phyloP scores from a whole-genome alignment of 2,797 vertebrate genomes.

The Paguma larvata region DNA sequence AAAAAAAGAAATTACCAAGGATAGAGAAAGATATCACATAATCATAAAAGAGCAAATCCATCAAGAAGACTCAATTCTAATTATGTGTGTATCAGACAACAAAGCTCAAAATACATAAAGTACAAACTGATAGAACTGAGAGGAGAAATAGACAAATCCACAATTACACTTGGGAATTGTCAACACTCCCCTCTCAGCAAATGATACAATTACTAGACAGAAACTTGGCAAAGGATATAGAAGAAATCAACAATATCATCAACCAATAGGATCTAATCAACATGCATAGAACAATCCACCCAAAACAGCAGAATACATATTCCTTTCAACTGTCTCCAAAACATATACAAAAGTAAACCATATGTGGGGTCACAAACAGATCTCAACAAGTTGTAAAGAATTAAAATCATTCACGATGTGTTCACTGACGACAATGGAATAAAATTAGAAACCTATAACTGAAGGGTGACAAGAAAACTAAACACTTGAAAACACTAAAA shows the following conservation, averaged over 20 bases:
- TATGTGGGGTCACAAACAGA: not conserved
- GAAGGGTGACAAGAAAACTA: not conserved
- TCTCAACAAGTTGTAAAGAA: not conserved
- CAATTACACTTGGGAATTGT: no score
- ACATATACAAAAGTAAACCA: not conserved
- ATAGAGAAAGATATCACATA: not conserved
- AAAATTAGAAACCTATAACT: not conserved
- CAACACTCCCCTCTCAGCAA: no score
- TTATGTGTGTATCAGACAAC: not conserved
- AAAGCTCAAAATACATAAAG: no score
- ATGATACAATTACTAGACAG: not conserved
- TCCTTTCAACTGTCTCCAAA: not conserved
- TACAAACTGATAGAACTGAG: not conserved
- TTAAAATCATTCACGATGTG: not conserved
- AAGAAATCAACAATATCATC: not conserved
- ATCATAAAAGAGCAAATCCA: not conserved
- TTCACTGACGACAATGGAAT: not conserved
- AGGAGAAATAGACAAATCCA: not conserved
- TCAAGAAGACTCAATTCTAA: not conserved
- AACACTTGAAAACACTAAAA: not conserved
- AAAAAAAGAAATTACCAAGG: not conserved
- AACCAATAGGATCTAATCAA: not conserved
- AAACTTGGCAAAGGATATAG: not conserved
- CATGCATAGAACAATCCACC: not conserved
- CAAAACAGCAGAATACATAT: not conserved